Percentiles rank a stretch among this genome's conserved stretches.
These are phyloP conservation scores for Neofelis nebulosa DNA, from an alignment of 2,113 vertebrate species.

Conservation along the genomic window DNA sequence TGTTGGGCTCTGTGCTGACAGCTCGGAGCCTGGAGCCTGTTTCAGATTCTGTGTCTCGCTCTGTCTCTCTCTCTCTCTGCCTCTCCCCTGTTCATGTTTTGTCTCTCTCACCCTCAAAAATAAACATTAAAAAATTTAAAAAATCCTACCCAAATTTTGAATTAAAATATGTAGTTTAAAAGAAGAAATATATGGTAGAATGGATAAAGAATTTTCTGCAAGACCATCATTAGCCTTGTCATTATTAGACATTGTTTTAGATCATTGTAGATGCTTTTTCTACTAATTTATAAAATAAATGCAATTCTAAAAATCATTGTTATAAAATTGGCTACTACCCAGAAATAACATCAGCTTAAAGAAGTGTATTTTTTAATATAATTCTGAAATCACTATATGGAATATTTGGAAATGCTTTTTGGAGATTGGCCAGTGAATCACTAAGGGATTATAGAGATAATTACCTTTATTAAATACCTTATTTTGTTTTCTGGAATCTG, in stretches of 20 bases:
- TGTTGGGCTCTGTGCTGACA: no score
- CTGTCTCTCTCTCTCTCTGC: no score
- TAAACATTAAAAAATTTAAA: no score
- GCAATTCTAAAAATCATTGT: background rate
- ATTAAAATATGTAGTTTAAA: background rate
- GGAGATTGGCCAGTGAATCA: constrained; percentile 41
- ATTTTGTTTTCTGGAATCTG: constrained; percentile 42
- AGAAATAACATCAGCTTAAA: background rate
- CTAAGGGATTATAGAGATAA: background rate
- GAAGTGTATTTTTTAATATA: background rate
- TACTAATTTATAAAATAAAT: constrained; percentile 40
- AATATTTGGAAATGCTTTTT: constrained; percentile 43
- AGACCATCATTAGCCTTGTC: background rate
- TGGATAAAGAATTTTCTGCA: background rate
- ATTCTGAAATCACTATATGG: background rate
- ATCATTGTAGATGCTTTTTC: background rate
- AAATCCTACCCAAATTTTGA: background rate
- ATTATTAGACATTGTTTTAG: background rate
- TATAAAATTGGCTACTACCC: background rate
- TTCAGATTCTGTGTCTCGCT: no score
- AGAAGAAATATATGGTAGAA: background rate
- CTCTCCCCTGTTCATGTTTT: no score
- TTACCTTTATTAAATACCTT: constrained; percentile 21
- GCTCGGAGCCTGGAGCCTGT: no score
- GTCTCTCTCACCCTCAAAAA: no score